Percentiles rank a stretch among this genome's conserved stretches.
Evolutionary conservation across 2,888 invertebrate genomes (phyloP).

Genomic region (Dryadula phaetusa): DNA sequence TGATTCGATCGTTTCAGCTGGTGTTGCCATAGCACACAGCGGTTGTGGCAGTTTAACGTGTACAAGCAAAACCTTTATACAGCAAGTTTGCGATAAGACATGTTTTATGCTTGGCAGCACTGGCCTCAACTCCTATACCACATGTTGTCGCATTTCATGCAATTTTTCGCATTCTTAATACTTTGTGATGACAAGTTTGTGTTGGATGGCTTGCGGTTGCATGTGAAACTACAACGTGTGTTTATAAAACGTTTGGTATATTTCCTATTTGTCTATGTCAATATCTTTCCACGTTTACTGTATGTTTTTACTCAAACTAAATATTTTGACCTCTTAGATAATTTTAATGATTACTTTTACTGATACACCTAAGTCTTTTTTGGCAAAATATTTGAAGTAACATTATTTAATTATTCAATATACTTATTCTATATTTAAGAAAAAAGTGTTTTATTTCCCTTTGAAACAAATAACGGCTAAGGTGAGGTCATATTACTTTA

Average conservation of each 20-base stretch:
- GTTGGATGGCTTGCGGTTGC: constrained; percentile 51
- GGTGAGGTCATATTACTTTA: no score
- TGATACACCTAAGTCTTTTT: constrained; percentile 82
- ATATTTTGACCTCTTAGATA: constrained; percentile 77
- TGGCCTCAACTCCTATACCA: constrained; percentile 39
- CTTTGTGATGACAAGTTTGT: constrained; percentile 74
- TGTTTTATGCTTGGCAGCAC: constrained; percentile 20
- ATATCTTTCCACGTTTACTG: constrained; percentile 63
- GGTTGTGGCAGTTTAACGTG: neutral
- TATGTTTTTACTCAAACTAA: constrained; percentile 73
- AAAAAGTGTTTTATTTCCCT: constrained; percentile 67
- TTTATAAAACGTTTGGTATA: constrained; percentile 55
- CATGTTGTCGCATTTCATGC: constrained; percentile 60
- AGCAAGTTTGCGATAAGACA: neutral
- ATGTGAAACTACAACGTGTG: constrained; percentile 57
- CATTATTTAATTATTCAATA: constrained; percentile 85
- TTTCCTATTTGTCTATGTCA: constrained; percentile 57
- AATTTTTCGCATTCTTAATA: constrained; percentile 52
- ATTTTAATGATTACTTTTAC: constrained; percentile 81
- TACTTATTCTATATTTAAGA: constrained; percentile 84
- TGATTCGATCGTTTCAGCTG: constrained; percentile 61
- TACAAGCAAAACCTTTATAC: neutral
- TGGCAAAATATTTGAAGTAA: constrained; percentile 83
- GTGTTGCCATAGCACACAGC: constrained; percentile 15
- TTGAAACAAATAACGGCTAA: neutral